These are phyloP conservation scores for Latrodectus elegans DNA, from an alignment of 2,888 invertebrate species.

Conservation along the genomic window DNA sequence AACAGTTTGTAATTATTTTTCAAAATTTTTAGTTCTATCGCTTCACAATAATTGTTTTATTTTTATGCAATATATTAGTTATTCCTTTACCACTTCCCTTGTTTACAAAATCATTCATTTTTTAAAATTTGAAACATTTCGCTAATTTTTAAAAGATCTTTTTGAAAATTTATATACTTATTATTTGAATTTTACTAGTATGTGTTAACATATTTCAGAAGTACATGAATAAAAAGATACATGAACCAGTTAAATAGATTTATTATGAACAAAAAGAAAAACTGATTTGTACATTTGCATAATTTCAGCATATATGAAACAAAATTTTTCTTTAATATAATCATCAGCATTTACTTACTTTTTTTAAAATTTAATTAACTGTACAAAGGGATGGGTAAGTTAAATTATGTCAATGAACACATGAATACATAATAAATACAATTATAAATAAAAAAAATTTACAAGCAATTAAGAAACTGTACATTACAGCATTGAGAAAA, in stretches of 20 bases:
- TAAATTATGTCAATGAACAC: constrained; percentile 55
- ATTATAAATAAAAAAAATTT: constrained; percentile 66
- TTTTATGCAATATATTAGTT: too few species aligned
- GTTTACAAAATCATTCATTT: too few species aligned
- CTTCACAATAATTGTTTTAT: too few species aligned
- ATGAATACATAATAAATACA: constrained; percentile 62
- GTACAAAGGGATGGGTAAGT: constrained; percentile 57
- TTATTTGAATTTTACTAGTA: background rate
- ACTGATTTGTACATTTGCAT: constrained; percentile 67
- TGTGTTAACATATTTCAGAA: background rate
- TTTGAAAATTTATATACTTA: too few species aligned
- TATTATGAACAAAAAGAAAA: constrained; percentile 68
- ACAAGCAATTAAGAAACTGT: constrained; percentile 51
- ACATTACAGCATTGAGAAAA: constrained; percentile 27
- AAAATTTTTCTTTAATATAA: constrained; percentile 50
- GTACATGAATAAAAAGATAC: background rate
- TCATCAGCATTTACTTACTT: constrained; percentile 43
- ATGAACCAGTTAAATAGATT: constrained; percentile 68
- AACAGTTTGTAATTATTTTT: too few species aligned
- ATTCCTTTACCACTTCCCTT: too few species aligned
- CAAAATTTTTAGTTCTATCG: too few species aligned
- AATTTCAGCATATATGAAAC: constrained; percentile 51
- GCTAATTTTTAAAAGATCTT: too few species aligned
- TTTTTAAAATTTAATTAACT: constrained; percentile 28
- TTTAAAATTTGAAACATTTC: too few species aligned